A percentile compares a stretch with the other conserved stretches of the same genome.
phyloP scores from a whole-genome alignment of 2,888 invertebrate species.

The Idaea dimidiata region DNA sequence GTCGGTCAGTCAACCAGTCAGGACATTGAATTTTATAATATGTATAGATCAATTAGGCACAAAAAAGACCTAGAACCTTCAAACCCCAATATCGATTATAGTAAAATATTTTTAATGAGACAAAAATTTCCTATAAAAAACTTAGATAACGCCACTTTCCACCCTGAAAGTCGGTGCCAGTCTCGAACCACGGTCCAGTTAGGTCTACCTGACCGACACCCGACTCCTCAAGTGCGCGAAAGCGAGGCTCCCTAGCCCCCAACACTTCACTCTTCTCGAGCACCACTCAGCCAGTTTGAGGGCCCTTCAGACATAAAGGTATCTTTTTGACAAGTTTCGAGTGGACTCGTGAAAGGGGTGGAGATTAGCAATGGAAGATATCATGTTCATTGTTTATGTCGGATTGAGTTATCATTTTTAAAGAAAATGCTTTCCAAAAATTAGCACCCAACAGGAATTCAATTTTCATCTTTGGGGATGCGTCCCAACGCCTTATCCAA shows the following conservation, averaged over 20 bases:
- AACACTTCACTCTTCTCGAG: slow-evolving; percentile 22
- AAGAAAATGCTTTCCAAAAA: too few relatives aligned
- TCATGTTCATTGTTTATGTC: slow-evolving; percentile 5
- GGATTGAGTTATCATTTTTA: neutral
- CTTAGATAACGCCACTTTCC: slow-evolving; percentile 50
- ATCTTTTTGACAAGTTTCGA: slow-evolving; percentile 60
- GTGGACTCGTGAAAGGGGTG: slow-evolving; percentile 33
- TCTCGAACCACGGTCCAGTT: slow-evolving; percentile 63
- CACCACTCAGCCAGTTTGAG: slow-evolving; percentile 32
- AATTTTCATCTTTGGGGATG: too few relatives aligned
- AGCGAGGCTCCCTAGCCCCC: slow-evolving; percentile 51
- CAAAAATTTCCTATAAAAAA: neutral
- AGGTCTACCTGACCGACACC: slow-evolving; percentile 55
- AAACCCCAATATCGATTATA: too few relatives aligned
- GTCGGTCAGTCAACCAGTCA: too few relatives aligned
- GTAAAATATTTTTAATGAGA: too few relatives aligned
- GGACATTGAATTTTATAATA: too few relatives aligned
- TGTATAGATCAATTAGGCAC: too few relatives aligned
- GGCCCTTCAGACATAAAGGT: slow-evolving; percentile 50
- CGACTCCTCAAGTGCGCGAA: slow-evolving; percentile 73
- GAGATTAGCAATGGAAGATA: slow-evolving; percentile 36
- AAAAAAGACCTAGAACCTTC: too few relatives aligned
- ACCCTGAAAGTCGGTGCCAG: slow-evolving; percentile 67
- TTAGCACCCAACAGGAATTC: too few relatives aligned
- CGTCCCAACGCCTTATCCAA: too few relatives aligned